These are phyloP conservation scores for Polyommatus iphigenia DNA, from an alignment of 2,888 invertebrate species.

Conservation along the genomic window DNA sequence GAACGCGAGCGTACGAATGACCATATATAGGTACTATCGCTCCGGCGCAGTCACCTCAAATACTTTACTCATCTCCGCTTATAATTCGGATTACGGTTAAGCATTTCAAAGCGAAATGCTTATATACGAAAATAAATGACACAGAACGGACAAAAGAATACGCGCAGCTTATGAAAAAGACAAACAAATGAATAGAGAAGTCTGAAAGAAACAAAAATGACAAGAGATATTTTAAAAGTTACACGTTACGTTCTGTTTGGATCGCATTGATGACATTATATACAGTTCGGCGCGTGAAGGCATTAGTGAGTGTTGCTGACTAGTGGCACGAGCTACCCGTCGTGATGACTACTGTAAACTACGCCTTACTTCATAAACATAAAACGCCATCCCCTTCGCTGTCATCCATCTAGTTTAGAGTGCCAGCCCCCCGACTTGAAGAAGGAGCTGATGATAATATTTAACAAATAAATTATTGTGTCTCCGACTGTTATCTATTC, in stretches of 20 bases:
- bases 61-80: neutral
- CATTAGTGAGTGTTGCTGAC: neutral
- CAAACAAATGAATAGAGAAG: neutral
- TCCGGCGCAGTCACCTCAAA: neutral
- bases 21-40: neutral
- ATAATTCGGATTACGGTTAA: neutral
- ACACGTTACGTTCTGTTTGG: neutral
- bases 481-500: neutral
- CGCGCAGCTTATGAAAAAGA: conserved; percentile 6
- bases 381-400: conserved; percentile 57
- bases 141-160: neutral
- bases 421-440: conserved; percentile 64
- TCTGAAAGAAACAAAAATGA: neutral
- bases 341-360: conserved; percentile 37
- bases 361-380: conserved; percentile 61
- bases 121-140: neutral
- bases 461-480: conserved; percentile 21
- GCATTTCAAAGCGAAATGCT: neutral
- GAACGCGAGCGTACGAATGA: neutral
- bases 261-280: neutral
- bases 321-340: neutral
- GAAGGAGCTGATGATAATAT: conserved; percentile 55
- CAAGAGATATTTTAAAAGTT: neutral
- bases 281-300: neutral
- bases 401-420: conserved; percentile 65